Evolutionary conservation across 64 coral and sea anemone species (phyloP), one percentile per base, ranked within the genome.

Genomic region (Porites lutea): DNA sequence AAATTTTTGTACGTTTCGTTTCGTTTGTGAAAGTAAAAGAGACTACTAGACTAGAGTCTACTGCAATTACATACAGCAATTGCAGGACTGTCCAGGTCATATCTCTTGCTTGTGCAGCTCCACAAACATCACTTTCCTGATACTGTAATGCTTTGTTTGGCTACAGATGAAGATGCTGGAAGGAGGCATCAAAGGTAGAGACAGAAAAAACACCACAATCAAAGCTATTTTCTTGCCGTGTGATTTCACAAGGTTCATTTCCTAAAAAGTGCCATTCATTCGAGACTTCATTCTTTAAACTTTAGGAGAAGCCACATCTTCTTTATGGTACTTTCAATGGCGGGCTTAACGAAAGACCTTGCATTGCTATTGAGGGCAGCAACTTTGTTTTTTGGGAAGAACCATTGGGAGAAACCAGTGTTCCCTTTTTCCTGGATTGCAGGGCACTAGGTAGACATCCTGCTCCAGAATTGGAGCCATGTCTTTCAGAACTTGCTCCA

Each of bases 371-470:
- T 68, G 10, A 75, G 65, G 48, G 54, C 71, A 66, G 61, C 51
- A 51, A 92, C 74, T 5, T 60, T 46, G 50, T 83, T 83, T 50
- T 74, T 68, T 72, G 19, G 68, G 89, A n/a, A 92, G 23, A 43
- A 53, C 79, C 45, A 84, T 23, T 13, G 72, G 15, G 52, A 92
- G 79, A 75, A 92, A 92, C 89, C 89, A 92, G 71, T 92, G 78
- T 70, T 83, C 74, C 73, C 78, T 82, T 6, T 82, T 54, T 6
- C 78, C 68, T 65, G 79, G 51, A 58, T 92, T 83, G 73, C 91
- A 93, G 2, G 83, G 83, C 12, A 93, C 82, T 14, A 88, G 10
- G 55, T 87, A 58, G 37, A 88, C 21, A 58, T 93, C 84, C 71
- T 93, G 82, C 19, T 88, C 19, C 65, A 93, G 66, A 18, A 93